Conservation (phyloP, 2,888 invertebrate species). For the Folsomia manolachei region DNA sequence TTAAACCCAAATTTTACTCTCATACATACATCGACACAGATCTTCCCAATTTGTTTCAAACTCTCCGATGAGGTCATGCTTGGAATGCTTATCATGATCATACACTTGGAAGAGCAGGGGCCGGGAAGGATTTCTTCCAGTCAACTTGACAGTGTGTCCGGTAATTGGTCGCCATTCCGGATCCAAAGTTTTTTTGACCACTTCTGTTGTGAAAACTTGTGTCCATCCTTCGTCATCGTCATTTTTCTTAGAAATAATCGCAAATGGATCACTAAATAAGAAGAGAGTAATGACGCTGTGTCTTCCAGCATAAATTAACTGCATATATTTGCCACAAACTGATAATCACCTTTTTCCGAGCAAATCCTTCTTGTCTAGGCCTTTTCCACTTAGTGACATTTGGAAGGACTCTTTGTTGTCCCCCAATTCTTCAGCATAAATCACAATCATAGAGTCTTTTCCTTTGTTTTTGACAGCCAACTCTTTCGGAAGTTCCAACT, state of each 20-base stretch:
- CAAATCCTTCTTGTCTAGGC: conserved; percentile 58
- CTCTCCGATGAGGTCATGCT: conserved; percentile 57
- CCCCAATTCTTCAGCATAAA: conserved; percentile 50
- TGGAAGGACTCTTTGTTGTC: conserved; percentile 53
- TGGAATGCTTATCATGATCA: conserved; percentile 58
- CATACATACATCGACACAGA: conserved; percentile 51
- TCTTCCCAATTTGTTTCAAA: conserved; percentile 54
- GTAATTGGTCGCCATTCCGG: conserved; percentile 58
- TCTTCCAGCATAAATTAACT: too few species aligned
- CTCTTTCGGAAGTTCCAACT: conserved; percentile 41
- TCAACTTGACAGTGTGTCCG: conserved; percentile 53
- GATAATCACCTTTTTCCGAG: conserved; percentile 59
- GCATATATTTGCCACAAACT: too few species aligned
- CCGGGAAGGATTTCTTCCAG: conserved; percentile 57
- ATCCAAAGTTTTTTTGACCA: conserved; percentile 57
- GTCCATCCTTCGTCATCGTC: conserved; percentile 56
- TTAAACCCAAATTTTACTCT: conserved; percentile 39
- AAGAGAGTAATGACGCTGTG: too few species aligned
- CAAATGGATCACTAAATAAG: conserved; percentile 58
- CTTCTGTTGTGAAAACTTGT: conserved; percentile 57
- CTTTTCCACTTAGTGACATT: conserved; percentile 54
- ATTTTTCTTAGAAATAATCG: conserved; percentile 55
- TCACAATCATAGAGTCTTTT: conserved; percentile 28
- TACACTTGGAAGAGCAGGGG: conserved; percentile 57
- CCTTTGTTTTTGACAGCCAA: conserved; percentile 20